Base-by-base conservation (phyloP, 2,113 vertebrate species). In the Amazona vittata region DNA sequence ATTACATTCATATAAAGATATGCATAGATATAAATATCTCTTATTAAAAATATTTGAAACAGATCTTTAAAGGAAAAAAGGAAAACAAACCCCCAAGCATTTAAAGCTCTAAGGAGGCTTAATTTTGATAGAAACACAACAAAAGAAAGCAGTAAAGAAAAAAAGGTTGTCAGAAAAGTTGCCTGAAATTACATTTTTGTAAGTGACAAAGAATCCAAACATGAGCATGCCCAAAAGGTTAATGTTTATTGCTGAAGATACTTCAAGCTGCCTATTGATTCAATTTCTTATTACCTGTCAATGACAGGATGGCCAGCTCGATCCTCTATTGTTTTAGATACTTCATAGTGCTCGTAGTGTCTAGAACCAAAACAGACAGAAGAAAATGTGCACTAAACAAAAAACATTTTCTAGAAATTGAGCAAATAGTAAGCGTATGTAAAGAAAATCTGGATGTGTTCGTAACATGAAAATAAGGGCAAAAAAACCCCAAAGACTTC, bases 201-300 rank as follows among this genome's bases (percentile, higher is more conserved):
- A 59, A 41, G 24, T 25, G 44, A 89, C 21, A 91, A 26, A 8
- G 15, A 88, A 75, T 33, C 13, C 20, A 83, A 76, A 76, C 4
- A 1, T 16, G 1, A 76, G 21, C 35, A 21, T 19, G 5, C 3
- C 52, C 33, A 60, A 85, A 49, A 39, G 12, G 12, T 49, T 85
- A 67, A 62, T 37, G n/a, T 5, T 49, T 74, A 55, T 13, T 81
- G 46, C 11, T 81, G 52, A 83, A 83, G n/a, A 70, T 29, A 19
- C 49, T 81, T 92, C 25, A 67, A 17, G 11, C 39, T 83, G 60
- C 5, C 1, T 17, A 74, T 31, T 4, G 0, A 81, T 47, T 47
- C 7, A 18, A 44, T 64, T 70, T 93, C 15, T 75, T 78, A 57
- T 78, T 95, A 97, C 97, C 96, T 97, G 81, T 97, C 97, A 87